Conservation (phyloP, 1,140 invertebrate genomes). For the Helicorthomorpha holstii region DNA sequence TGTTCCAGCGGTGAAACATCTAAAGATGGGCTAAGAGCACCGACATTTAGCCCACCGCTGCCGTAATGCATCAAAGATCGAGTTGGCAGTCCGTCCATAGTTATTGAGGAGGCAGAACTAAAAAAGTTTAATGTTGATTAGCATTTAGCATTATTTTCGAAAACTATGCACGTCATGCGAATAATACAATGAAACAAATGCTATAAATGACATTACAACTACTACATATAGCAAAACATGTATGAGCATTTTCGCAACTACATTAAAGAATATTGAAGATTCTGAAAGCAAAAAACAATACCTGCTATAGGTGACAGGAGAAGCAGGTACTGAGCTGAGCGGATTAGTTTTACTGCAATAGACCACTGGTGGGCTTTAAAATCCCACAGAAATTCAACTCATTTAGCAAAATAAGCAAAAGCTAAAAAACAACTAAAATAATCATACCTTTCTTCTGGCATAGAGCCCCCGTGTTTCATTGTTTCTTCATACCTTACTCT, state of each 20-base stretch:
- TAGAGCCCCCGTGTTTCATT: neutral
- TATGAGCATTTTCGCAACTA: no score
- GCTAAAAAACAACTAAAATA: neutral
- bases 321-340: constrained; percentile 34
- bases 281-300: neutral
- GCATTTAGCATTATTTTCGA: no score
- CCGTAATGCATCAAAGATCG: constrained; percentile 3
- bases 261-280: no score
- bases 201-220: no score
- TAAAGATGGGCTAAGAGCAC: constrained; percentile 15
- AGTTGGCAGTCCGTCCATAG: neutral
- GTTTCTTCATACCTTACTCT: neutral
- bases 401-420: neutral
- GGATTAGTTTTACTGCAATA: constrained; percentile 29
- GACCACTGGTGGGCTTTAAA: neutral
- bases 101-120: neutral
- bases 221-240: no score
- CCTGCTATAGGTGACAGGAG: constrained; percentile 38
- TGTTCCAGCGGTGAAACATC: constrained; percentile 15
- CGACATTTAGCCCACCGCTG: constrained; percentile 11
- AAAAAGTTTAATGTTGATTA: no score
- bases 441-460: neutral
- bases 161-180: no score
- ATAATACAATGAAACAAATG: no score
- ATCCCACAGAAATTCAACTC: neutral